These are phyloP conservation scores for Polydrusus tereticollis DNA, from an alignment of 2,888 invertebrate genomes.

Conservation along the genomic window DNA sequence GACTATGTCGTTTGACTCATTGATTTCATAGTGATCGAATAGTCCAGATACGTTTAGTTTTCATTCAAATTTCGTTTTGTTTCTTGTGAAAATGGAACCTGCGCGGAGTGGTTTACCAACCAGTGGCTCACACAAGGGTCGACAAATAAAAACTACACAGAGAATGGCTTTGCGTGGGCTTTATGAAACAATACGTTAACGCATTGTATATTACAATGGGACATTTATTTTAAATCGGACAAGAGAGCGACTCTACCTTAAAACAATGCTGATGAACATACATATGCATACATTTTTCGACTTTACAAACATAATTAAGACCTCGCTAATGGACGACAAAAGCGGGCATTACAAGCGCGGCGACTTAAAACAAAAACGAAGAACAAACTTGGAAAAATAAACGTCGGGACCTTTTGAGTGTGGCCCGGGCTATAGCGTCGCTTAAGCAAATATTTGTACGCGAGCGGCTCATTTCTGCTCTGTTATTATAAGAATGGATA, in stretches of 20 bases:
- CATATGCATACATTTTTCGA: neutral
- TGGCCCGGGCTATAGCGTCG: no score
- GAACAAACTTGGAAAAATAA: slow-evolving; percentile 37
- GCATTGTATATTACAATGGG: slow-evolving; percentile 7
- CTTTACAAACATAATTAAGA: slow-evolving; percentile 16
- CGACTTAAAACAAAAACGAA: slow-evolving; percentile 18
- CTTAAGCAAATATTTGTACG: slow-evolving; percentile 43
- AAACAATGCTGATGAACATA: neutral
- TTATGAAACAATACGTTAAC: neutral
- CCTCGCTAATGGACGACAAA: slow-evolving; percentile 32
- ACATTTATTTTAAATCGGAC: slow-evolving; percentile 24
- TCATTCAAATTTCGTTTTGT: no score
- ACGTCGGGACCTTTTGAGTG: slow-evolving; percentile 33
- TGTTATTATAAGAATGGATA: slow-evolving; percentile 33
- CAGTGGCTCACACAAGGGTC: no score
- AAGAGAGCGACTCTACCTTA: neutral
- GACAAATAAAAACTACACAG: no score
- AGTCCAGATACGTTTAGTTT: no score
- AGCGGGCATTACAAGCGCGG: slow-evolving; percentile 21
- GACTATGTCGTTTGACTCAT: no score
- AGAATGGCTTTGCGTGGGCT: neutral
- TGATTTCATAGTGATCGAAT: no score
- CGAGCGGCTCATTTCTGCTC: slow-evolving; percentile 42
- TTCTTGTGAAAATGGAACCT: no score
- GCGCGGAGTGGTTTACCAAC: no score